Conservation (phyloP, 2,113 vertebrate species). For the Propithecus coquereli region DNA sequence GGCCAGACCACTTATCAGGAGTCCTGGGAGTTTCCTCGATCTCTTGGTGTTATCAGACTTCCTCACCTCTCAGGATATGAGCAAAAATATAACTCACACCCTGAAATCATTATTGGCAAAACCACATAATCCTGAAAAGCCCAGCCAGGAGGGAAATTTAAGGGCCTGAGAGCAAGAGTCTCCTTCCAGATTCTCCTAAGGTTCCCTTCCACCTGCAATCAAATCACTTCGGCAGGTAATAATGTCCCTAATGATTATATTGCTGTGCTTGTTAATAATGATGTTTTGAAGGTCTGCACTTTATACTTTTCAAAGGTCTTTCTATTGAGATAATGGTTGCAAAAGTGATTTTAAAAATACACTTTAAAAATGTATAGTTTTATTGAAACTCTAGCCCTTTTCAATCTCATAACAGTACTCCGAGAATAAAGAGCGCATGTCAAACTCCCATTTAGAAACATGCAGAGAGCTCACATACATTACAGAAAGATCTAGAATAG, state of each 20-base stretch:
- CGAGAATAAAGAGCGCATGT: not conserved
- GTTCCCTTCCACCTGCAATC: not conserved
- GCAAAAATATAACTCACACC: not conserved
- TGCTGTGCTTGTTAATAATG: slow-evolving; percentile 22
- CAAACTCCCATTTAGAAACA: not conserved
- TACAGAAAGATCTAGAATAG: not conserved
- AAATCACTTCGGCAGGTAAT: not conserved
- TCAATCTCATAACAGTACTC: not conserved
- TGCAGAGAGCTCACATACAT: not conserved
- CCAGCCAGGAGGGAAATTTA: not conserved
- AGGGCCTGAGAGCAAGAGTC: not conserved
- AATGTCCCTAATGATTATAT: slow-evolving; percentile 41
- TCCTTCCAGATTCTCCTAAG: not conserved
- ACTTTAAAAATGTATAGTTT: not conserved
- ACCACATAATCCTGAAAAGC: not conserved
- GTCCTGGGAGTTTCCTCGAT: not conserved
- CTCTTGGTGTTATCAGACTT: not conserved
- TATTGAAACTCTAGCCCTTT: not conserved
- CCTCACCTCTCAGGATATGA: not conserved
- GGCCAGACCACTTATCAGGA: not conserved
- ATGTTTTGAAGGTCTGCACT: slow-evolving; percentile 33
- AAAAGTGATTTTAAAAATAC: slow-evolving; percentile 8
- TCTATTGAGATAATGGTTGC: slow-evolving; percentile 31
- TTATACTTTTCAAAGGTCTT: slow-evolving; percentile 65
- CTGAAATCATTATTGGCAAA: not conserved